Evolutionary conservation across 1,140 invertebrate genomes (phyloP), one percentile per base, ranked within the genome.

Genomic region (Papilio polyxenes): DNA sequence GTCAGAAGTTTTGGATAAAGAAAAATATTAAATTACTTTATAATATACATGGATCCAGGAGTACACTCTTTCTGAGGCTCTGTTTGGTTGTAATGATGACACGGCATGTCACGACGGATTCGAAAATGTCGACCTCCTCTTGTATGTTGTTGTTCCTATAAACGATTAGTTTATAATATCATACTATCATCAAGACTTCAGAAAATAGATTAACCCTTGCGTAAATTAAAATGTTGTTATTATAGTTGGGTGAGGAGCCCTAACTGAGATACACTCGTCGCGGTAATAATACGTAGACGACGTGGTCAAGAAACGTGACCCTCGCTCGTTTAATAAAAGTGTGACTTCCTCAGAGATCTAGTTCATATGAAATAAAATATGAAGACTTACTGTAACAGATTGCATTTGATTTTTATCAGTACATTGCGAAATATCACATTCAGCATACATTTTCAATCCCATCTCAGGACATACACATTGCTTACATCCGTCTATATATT

Each of bases 401-500:
- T 59, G 15, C 31, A 69, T 65, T 80, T 80, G 37, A 56, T 49
- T 15, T 48, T 84, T 82, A n/a, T 87, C 83, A 56, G 89, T 86
- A 80, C 92, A 93, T 10, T 87, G 59, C 20, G 86, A 81, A 10
- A 81, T 74, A 4, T 91, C 89, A 69, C 93, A 94, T 0, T 84
- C 79, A 0, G 92, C 91, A 76, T 92, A 92, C 13, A 84, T 85
- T 80, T 88, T 92, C 20, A 94, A 83, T 0, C 92, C 93, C 82
- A 91, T 86, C 6, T 93, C 93, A 1, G 92, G 88, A 83, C 93
- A 94, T 1, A 91, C 79, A 80, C 93, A 94, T 37, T 90, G 75
- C 76, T 91, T 91, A 65, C 93, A 93, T 9, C 88, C 92, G 17
- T 85, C 76, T 10, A 84, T 82, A 83, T 91, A 94, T 82, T 93